These are phyloP conservation scores for Athripsodes cinereus DNA, from an alignment of 2,888 invertebrate species.

Conservation along the genomic window DNA sequence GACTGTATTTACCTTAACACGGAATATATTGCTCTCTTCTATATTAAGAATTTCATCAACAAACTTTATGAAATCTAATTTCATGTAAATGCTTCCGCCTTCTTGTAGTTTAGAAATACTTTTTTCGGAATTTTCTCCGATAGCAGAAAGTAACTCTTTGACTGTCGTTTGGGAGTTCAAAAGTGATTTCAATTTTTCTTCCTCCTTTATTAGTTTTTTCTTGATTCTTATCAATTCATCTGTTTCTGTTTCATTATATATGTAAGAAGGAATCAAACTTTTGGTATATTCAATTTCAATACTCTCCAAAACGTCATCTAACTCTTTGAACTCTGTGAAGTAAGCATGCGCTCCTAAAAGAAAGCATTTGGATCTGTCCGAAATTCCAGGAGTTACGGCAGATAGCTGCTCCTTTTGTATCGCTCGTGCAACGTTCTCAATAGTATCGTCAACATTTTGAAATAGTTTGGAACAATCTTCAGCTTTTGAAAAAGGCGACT, in stretches of 20 bases:
- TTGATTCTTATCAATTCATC: not conserved
- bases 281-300: not conserved
- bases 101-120: no score
- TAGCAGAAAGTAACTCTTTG: not conserved
- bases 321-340: not conserved
- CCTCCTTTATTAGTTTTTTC: not conserved
- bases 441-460: not conserved
- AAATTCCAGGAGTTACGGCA: not conserved
- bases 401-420: not conserved
- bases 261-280: not conserved
- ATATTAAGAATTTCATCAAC: slow-evolving; percentile 1
- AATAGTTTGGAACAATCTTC: not conserved
- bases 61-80: not conserved
- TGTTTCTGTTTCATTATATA: not conserved
- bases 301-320: not conserved
- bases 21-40: slow-evolving; percentile 3
- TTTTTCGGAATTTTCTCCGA: no score
- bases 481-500: not conserved
- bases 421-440: not conserved
- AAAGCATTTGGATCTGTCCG: slow-evolving; percentile 3
- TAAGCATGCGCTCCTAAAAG: slow-evolving; percentile 1
- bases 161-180: not conserved
- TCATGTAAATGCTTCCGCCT: not conserved
- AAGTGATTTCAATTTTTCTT: not conserved
- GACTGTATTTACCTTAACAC: not conserved